Evolutionary conservation across 1,140 invertebrate species (phyloP).

Genomic region (Manduca sexta): DNA sequence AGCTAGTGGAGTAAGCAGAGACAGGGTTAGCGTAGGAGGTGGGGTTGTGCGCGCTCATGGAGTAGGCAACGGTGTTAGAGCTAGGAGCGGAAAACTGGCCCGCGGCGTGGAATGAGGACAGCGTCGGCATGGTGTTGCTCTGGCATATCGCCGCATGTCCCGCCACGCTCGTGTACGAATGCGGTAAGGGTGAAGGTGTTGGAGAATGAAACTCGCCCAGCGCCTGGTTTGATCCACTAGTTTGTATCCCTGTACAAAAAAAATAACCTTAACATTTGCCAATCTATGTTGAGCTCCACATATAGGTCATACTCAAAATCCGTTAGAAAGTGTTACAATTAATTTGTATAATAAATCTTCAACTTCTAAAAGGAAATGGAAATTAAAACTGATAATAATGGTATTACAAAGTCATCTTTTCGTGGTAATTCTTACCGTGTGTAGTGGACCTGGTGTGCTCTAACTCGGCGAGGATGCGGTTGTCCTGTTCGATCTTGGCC

Average conservation of each 20-base stretch:
- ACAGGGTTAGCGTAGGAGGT: constrained; percentile 68
- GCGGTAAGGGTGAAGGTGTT: constrained; percentile 73
- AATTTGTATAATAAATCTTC: too few species aligned
- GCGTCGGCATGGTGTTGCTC: constrained; percentile 77
- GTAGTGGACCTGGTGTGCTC: constrained; percentile 83
- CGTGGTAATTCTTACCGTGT: constrained; percentile 61
- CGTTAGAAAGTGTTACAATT: too few species aligned
- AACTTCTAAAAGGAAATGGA: too few species aligned
- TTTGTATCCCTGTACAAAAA: constrained; percentile 65
- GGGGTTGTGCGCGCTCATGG: constrained; percentile 69
- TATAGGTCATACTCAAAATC: too few species aligned
- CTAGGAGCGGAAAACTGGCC: constrained; percentile 70
- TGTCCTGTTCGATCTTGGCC: constrained; percentile 94
- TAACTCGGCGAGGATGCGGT: constrained; percentile 89
- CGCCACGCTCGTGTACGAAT: constrained; percentile 69
- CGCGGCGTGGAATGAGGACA: constrained; percentile 73
- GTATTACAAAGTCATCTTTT: too few species aligned
- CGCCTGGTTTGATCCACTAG: constrained; percentile 74
- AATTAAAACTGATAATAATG: too few species aligned
- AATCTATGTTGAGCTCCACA: too few species aligned
- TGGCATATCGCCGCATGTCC: constrained; percentile 71
- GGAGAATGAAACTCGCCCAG: constrained; percentile 75
- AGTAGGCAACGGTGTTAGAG: constrained; percentile 66
- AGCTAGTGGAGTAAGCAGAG: constrained; percentile 48
- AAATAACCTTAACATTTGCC: neutral